A percentile compares a stretch with the other conserved stretches of the same genome.
phyloP scores from a whole-genome alignment of 1,140 invertebrate species.

The Solenopsis fugax region DNA sequence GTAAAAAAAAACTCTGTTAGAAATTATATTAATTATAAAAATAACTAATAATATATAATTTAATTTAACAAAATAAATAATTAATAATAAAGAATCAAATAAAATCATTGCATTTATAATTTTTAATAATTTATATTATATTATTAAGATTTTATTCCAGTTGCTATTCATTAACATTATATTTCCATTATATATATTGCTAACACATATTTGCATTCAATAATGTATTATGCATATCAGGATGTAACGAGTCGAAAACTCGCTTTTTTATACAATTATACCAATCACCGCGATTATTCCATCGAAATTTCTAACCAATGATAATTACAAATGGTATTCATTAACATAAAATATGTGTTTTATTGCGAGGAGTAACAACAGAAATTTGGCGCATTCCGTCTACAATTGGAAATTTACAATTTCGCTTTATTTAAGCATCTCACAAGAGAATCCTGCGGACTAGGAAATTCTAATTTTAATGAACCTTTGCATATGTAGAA shows the following conservation, averaged over 20 bases:
- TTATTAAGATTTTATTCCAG: background rate
- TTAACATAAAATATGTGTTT: background rate
- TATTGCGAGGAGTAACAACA: slow-evolving; percentile 7
- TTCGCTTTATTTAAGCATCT: slow-evolving; percentile 19
- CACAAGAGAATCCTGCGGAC: background rate
- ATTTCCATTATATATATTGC: background rate
- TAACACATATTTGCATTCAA: slow-evolving; percentile 9
- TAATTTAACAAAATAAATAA: slow-evolving; percentile 45
- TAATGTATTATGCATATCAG: background rate
- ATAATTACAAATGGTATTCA: background rate
- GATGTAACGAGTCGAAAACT: slow-evolving; percentile 43
- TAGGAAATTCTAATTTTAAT: background rate
- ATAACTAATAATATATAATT: slow-evolving; percentile 32
- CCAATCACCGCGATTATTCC: background rate
- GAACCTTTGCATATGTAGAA: background rate
- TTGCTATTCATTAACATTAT: background rate
- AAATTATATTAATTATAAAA: slow-evolving; percentile 33
- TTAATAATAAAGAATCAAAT: slow-evolving; percentile 12
- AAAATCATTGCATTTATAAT: background rate
- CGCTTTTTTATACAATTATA: background rate
- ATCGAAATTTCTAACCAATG: background rate
- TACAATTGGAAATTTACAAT: background rate
- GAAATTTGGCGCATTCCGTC: background rate
- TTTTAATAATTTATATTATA: background rate
- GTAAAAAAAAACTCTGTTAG: background rate